These are phyloP conservation scores for Ernsta delagoae DNA, from an alignment of 2,888 invertebrate species.

Conservation along the genomic window DNA sequence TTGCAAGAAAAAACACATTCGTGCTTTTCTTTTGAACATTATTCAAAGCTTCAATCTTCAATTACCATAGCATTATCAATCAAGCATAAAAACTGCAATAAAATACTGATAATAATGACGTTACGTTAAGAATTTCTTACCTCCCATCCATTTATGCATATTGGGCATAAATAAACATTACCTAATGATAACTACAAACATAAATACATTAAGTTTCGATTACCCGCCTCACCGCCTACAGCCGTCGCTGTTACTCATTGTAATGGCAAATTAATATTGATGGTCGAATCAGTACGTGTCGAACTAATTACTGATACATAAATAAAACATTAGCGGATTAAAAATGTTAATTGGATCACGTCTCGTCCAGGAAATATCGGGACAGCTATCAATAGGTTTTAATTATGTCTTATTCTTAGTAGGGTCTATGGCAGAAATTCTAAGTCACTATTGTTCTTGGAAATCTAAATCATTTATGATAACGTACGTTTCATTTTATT, in stretches of 20 bases:
- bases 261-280: constrained; percentile 71
- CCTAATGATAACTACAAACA: constrained; percentile 38
- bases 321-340: constrained; percentile 56
- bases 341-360: constrained; percentile 36
- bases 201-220: constrained; percentile 47
- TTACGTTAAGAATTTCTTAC: constrained; percentile 13
- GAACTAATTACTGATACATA: constrained; percentile 55
- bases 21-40: not conserved
- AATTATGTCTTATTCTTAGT: constrained; percentile 20
- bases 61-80: not conserved
- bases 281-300: constrained; percentile 51
- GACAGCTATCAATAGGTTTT: constrained; percentile 31
- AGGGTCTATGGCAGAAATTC: constrained; percentile 5
- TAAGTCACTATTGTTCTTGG: not conserved
- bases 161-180: constrained; percentile 31
- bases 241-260: constrained; percentile 49
- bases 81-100: constrained; percentile 6
- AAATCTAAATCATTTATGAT: not conserved
- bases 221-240: constrained; percentile 47
- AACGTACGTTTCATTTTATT: not conserved
- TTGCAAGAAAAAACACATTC: no score
- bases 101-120: not conserved
- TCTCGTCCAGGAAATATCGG: constrained; percentile 33
- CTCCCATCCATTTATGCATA: constrained; percentile 26
- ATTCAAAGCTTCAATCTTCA: no score